These are phyloP conservation scores for Brachirus orientalis DNA, from an alignment of 2,113 vertebrate species.

Conservation along the genomic window DNA sequence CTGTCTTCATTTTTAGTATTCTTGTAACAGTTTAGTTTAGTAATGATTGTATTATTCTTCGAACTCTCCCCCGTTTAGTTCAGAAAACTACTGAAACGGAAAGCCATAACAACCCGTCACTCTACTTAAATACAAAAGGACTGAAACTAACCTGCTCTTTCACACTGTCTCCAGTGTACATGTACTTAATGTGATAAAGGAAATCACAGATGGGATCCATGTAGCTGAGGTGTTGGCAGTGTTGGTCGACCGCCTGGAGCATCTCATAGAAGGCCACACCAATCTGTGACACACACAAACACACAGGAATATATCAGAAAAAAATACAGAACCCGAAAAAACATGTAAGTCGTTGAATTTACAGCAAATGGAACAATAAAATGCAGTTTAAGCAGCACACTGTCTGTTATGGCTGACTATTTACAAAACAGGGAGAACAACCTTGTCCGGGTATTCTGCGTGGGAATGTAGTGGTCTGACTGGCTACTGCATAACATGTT, in stretches of 20 bases:
- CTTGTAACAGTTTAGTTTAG: background rate
- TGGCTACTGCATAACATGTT: too few relatives aligned
- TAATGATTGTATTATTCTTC: too few relatives aligned
- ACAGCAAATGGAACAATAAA: background rate
- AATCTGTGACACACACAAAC: slow-evolving; percentile 81
- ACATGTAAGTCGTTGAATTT: background rate
- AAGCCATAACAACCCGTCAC: too few relatives aligned
- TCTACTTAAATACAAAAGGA: too few relatives aligned
- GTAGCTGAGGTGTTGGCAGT: slow-evolving; percentile 90
- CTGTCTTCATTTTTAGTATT: background rate
- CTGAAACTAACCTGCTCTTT: slow-evolving; percentile 91
- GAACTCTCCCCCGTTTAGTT: too few relatives aligned
- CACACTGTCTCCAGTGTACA: slow-evolving; percentile 99
- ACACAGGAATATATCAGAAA: background rate
- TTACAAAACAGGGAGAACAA: too few relatives aligned
- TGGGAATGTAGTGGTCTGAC: too few relatives aligned
- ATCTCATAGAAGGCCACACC: slow-evolving; percentile 99
- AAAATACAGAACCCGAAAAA: background rate
- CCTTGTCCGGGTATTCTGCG: too few relatives aligned
- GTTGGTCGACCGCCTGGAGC: slow-evolving; percentile 95
- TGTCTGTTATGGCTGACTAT: too few relatives aligned
- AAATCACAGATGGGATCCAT: slow-evolving; percentile 99
- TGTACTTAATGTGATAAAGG: slow-evolving; percentile 98
- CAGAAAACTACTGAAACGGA: too few relatives aligned
- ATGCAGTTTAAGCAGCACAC: too few relatives aligned